Evolutionary conservation across 2,113 vertebrate genomes (phyloP), one percentile per base, ranked within the genome.

Genomic region (Galbula dea): DNA sequence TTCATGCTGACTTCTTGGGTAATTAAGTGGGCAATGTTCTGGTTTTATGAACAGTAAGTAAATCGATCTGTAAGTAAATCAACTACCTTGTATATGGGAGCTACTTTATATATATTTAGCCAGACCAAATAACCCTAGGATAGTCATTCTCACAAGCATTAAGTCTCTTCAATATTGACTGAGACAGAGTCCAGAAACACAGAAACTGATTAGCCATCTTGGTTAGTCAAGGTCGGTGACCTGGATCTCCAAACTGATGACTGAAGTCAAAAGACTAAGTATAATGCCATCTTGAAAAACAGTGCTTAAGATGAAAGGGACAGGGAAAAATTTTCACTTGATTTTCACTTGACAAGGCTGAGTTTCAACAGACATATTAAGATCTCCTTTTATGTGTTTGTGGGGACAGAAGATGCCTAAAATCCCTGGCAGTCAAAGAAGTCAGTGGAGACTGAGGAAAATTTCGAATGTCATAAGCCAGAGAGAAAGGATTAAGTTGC

Each of bases 31-130:
- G 4, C 8, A 80, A 65, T 43, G 16, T 73, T 76, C 36, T 59
- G 19, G 0, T 88, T 72, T 65, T 34, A 67, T 29, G 29, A 52
- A 72, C 22, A 55, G 7, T 30, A 51, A 48, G 14, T 73, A 76
- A 34, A 48, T 24, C 0, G 0, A 78, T 45, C 63, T 86, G 37
- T n/a, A n/a, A n/a, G n/a, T n/a, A n/a, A 63, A 61, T 36, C 49
- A 87, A 13, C 15, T 63, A 20, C 7, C 10, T 37, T 87, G 21
- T 45, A 41, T 71, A 54, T 34, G 10, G n/a, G n/a, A 82, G 20
- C 8, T 77, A 24, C 8, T 81, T 90, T 54, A 49, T 37, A n/a
- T 12, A 30, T 27, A 79, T 43, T 94, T 61, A 20, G 9, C 32
- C 21, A 78, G 29, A 57, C 4, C 12, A 76, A 67, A 58, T 11